Evolutionary conservation across 2,888 invertebrate genomes (phyloP), one percentile per base, ranked within the genome.

Genomic region (Drosophila subquinaria): DNA sequence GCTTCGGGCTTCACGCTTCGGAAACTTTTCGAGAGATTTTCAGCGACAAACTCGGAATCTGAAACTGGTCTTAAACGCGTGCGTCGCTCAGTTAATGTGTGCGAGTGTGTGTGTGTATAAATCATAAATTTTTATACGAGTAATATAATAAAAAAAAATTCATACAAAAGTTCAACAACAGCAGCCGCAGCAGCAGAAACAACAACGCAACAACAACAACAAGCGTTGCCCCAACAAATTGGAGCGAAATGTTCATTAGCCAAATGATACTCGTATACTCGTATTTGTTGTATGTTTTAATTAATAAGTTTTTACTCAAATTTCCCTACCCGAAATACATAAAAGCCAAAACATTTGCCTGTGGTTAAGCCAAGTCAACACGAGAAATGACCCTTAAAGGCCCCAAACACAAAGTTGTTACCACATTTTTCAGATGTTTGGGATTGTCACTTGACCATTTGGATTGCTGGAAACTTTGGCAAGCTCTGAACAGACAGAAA

Each of bases 21-120:
- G 71, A 80, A 82, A 82, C 72, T 80, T 79, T 76, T 84, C 69
- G 65, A 69, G 77, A 74, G 82, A 70, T 82, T 82, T 81, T 78
- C 74, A 69, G 62, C 84, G 76, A 81, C 81, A 73, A 83, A 70
- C 65, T 81, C 59, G 53, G 71, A 48, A 71, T 70, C 80, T 72
- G 69, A 83, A 81, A 82, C 80, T 76, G 84, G 73, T 73, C 78
- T 65, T 71, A 72, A 86, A 83, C 82, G 71, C 66, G 64, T 74
- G 71, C 63, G 66, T 55, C 62, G 65, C 57, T 71, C 47, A n/a
- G 30, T 33, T 8, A 17, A 17, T 42, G 60, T 63, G 63, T 56
- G 53, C 60, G 59, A 57, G 17, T 59, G 59, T 73, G 10, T 64
- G 61, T 61, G 52, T 76, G 67, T 67, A 74, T 80, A 81, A 75